Evolutionary conservation across 2,113 vertebrate species (phyloP).

Genomic region (Nymphicus hollandicus): DNA sequence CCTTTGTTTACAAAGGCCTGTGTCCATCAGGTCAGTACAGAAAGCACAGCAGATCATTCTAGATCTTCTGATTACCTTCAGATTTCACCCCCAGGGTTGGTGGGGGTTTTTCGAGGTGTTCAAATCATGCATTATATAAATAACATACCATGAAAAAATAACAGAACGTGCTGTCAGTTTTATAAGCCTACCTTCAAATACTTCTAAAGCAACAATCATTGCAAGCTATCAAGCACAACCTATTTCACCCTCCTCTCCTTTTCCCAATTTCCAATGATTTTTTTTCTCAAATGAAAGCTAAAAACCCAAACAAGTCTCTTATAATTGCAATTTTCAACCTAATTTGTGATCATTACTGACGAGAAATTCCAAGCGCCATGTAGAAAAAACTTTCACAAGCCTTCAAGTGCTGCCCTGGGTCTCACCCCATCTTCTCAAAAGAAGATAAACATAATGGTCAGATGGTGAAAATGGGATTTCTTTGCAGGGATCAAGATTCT

Average conservation of each 20-base stretch:
- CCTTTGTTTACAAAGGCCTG: neutral
- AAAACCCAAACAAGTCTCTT: neutral
- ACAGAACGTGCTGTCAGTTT: neutral
- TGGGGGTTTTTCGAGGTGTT: neutral
- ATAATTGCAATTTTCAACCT: neutral
- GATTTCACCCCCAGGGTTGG: neutral
- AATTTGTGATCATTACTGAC: neutral
- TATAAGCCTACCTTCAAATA: neutral
- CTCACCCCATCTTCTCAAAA: neutral
- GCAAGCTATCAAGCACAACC: neutral
- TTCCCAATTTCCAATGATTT: neutral
- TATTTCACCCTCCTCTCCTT: fast-evolving
- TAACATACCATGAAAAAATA: neutral
- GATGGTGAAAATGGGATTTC: neutral
- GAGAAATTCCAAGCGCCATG: neutral
- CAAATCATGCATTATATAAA: neutral
- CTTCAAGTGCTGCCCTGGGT: neutral
- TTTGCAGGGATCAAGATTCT: neutral
- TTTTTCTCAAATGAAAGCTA: neutral
- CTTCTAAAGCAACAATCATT: neutral
- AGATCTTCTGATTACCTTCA: neutral
- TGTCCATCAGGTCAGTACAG: neutral
- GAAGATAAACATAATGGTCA: neutral
- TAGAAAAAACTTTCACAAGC: neutral
- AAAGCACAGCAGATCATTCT: neutral